Base-by-base conservation (phyloP, 2,113 vertebrate species). In the Chrysemys picta region DNA sequence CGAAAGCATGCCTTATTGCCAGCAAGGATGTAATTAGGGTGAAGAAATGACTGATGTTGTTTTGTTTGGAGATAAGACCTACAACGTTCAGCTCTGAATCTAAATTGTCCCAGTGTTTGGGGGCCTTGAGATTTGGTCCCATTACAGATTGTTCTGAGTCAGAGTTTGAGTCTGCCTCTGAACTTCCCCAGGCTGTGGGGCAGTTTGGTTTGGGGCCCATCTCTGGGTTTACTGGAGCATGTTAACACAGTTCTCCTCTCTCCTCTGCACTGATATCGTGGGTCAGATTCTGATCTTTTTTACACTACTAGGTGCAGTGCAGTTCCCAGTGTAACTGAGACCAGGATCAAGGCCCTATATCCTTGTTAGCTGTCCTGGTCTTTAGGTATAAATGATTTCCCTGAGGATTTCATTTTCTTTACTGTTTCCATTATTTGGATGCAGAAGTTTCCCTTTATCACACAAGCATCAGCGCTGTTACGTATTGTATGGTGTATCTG, bases 371-470 rank as follows among this genome's bases (percentile, higher is more conserved):
- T 93, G 4, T 13, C 57, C 22, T 8, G 13, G 38, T 79, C 42
- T 47, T 72, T 89, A 57, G 79, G 42, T 80, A 49, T 53, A 80
- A 85, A 75, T 31, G 56, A 4, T 45, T 93, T 52, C 78, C 57
- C 84, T 82, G 5, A 80, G 80, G 4, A 10, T 88, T 7, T 1
- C 86, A 47, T 78, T 88, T 86, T 47, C 80, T 89, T 81, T 11
- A 50, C 53, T 10, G 6, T 95, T 94, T 90, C 94, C 80, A 56
- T 90, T 81, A 42, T 62, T 90, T 56, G 84, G 57, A 76, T 96
- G 10, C 53, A 85, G 84, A 80, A 85, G 84, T 75, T 90, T 92
- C 24, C 87, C 89, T 95, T 59, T 38, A n/a, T 92, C 88, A 53
- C 38, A 25, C 19, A 47, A 83, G 69, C 45, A 35, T 50, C 52